Conservation (phyloP, 53 echinoderm and acorn worm genomes). For the Actinopyga echinites region DNA sequence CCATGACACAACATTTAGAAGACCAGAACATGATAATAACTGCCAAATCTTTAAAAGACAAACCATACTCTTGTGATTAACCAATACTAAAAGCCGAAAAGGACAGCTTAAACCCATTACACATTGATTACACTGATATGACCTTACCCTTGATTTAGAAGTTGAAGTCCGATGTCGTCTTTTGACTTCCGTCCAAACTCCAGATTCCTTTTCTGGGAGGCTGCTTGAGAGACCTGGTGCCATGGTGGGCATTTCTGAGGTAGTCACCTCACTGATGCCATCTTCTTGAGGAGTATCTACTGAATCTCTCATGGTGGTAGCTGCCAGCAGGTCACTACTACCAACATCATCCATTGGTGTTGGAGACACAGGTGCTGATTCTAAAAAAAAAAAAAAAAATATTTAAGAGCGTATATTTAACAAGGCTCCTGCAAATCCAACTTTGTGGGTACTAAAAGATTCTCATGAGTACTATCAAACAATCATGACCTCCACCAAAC, state of each 20-base stretch:
- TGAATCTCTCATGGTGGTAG: neutral
- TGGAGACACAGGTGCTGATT: constrained; percentile 95
- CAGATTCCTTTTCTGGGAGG: constrained; percentile 88
- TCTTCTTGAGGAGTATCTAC: neutral
- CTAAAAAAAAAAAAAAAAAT: constrained; percentile 38
- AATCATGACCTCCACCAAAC: too few relatives aligned
- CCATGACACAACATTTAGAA: too few relatives aligned
- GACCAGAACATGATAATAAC: too few relatives aligned
- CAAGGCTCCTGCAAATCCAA: too few relatives aligned
- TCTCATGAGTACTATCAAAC: too few relatives aligned
- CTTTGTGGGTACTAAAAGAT: too few relatives aligned
- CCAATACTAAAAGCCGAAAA: too few relatives aligned
- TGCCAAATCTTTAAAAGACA: too few relatives aligned
- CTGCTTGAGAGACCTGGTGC: constrained; percentile 95
- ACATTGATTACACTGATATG: too few relatives aligned
- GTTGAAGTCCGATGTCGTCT: constrained; percentile 77
- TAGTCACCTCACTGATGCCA: neutral
- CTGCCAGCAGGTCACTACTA: neutral
- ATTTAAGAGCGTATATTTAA: neutral
- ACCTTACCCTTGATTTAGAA: constrained; percentile 57
- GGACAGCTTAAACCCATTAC: too few relatives aligned
- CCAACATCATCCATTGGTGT: constrained; percentile 63
- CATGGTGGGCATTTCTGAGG: constrained; percentile 47
- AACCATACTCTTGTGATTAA: too few relatives aligned
- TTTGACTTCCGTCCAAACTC: constrained; percentile 93